Percentiles rank a stretch among this genome's conserved stretches.
Evolutionary conservation across 2,797 vertebrate genomes (phyloP).

Genomic region (Australoheros facetus): DNA sequence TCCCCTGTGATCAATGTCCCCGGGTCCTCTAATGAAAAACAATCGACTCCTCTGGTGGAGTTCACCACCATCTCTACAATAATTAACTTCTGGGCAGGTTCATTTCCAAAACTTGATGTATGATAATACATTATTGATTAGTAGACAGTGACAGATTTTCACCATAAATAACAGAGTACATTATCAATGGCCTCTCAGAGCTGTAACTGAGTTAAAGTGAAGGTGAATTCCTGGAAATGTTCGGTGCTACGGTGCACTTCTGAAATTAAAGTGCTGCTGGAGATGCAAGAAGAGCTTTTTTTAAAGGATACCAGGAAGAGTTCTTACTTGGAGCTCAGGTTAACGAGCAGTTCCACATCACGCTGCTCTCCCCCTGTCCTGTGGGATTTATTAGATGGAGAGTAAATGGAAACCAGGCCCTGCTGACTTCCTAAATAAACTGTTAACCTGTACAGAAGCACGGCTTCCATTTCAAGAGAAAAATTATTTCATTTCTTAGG

Average conservation of each 20-base stretch:
- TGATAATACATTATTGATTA: constrained; percentile 80
- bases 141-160: constrained; percentile 62
- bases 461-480: too few species aligned
- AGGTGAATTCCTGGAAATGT: constrained; percentile 24
- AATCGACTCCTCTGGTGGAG: constrained; percentile 46
- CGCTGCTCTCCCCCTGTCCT: not conserved
- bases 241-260: not conserved
- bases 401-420: too few species aligned
- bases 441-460: not conserved
- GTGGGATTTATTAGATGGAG: not conserved
- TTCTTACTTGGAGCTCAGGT: not conserved
- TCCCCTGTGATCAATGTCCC: constrained; percentile 49
- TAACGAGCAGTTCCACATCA: not conserved
- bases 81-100: constrained; percentile 72
- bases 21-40: constrained; percentile 60
- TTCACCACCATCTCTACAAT: constrained; percentile 51
- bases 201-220: constrained; percentile 19
- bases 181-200: constrained; percentile 57
- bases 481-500: too few species aligned
- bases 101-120: constrained; percentile 75
- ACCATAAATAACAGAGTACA: constrained; percentile 66
- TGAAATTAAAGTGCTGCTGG: constrained; percentile 9
- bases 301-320: not conserved
- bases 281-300: not conserved
- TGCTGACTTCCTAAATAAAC: too few species aligned